Evolutionary conservation across 2,888 invertebrate genomes (phyloP).

Genomic region (Aleiodes leptofemur): DNA sequence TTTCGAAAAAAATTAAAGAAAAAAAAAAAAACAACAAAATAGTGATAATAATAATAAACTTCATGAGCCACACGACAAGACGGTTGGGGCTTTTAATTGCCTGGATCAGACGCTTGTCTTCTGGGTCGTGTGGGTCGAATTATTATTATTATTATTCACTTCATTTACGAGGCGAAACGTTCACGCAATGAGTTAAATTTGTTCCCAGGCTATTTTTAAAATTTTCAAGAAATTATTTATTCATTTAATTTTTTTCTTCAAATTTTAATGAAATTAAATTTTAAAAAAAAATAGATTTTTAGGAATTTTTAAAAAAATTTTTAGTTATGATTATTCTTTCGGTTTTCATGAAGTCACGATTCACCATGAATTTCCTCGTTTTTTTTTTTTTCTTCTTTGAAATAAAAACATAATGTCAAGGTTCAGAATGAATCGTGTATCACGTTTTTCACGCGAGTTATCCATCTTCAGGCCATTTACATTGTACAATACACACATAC

Average conservation of each 20-base stretch:
- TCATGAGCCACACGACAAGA: slow-evolving; percentile 55
- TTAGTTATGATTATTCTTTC: neutral
- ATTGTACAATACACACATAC: slow-evolving; percentile 39
- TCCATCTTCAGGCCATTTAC: slow-evolving; percentile 9
- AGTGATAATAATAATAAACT: no score
- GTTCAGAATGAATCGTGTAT: slow-evolving; percentile 44
- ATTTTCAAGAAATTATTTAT: no score
- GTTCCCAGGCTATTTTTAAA: no score
- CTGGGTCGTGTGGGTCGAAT: slow-evolving; percentile 33
- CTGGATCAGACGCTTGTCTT: slow-evolving; percentile 52
- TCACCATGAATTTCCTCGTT: neutral
- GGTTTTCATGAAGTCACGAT: slow-evolving; percentile 35
- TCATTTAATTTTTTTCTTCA: no score
- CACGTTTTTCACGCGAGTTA: slow-evolving; percentile 41
- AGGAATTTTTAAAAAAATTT: no score
- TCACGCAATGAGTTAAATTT: no score
- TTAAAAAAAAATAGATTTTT: no score
- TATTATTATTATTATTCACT: slow-evolving; percentile 10
- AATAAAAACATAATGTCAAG: slow-evolving; percentile 35
- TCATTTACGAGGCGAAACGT: slow-evolving; percentile 15
- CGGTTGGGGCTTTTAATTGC: slow-evolving; percentile 69
- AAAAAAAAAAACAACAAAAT: no score
- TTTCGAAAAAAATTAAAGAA: neutral
- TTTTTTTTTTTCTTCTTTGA: slow-evolving; percentile 15
- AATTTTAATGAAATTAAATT: no score